Conservation (phyloP, 2,888 invertebrate genomes). For the Chrysolina haemoptera region DNA sequence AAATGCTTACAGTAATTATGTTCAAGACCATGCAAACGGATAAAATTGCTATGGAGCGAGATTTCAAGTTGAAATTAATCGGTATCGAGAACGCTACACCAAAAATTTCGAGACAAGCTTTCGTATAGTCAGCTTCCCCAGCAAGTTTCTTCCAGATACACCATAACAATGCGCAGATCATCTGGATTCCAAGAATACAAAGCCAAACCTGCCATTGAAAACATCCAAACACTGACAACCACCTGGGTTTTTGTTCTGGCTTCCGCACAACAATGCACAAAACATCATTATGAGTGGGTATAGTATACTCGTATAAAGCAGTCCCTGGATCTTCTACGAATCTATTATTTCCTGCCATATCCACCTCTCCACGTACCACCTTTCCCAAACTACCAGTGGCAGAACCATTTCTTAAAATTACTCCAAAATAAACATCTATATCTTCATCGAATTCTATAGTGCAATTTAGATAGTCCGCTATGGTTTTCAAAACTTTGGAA, state of each 20-base stretch:
- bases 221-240: background rate
- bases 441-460: slow-evolving; percentile 43
- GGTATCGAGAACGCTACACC: background rate
- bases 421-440: slow-evolving; percentile 55
- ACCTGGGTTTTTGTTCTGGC: background rate
- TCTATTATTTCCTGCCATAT: slow-evolving; percentile 56
- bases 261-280: background rate
- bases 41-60: background rate
- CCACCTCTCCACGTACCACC: slow-evolving; percentile 38
- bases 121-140: background rate
- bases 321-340: background rate
- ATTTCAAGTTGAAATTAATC: background rate
- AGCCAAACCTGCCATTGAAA: slow-evolving; percentile 15
- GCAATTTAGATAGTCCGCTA: slow-evolving; percentile 66
- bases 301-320: background rate
- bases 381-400: slow-evolving; percentile 52
- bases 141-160: background rate
- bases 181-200: background rate
- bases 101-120: slow-evolving; percentile 1
- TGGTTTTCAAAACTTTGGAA: slow-evolving; percentile 62
- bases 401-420: slow-evolving; percentile 52
- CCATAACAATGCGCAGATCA: background rate
- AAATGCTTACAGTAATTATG: background rate
- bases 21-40: background rate
- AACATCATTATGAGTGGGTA: background rate